Evolutionary conservation across 2,888 invertebrate species (phyloP), one percentile per base, ranked within the genome.

Genomic region (Lithophane socia): DNA sequence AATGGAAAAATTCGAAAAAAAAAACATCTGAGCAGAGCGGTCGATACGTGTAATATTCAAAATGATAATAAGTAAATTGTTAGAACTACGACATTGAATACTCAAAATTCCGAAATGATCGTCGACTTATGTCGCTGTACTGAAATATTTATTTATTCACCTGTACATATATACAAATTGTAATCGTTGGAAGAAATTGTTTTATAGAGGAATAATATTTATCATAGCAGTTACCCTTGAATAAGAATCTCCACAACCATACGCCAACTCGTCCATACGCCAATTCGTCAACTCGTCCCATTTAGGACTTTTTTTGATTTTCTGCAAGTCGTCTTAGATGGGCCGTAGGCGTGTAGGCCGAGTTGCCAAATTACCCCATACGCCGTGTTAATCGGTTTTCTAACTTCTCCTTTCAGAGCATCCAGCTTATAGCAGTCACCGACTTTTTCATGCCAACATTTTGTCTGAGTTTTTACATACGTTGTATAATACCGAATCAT

Each of bases 401-500:
- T 4, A 54, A 7, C 1, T 13, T 29, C 7, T 49, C 8, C 13
- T 24, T 66, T 44, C 5, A 5, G 24, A 44, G 29, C 49, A 52
- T n/a, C 42, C 68, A 44, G 42, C 21, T n/a, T 21, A 47, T 21
- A 16, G 5, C 52, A 47, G 54, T 21, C 10, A 24, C 21, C 37
- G 44, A 77, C 18, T 49, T 73, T 42, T 29, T 44, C 37, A 24
- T 13, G 5, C 8, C 13, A 54, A 8, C 21, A 56, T 49, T 73
- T 56, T 49, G 3, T 29, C 21, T 24, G 2, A 77, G 3, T 47
- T 37, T 64, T 61, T 49, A 44, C 12, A 66, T 37, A 74, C 44
- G 47, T 44, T 24, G 13, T 56, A 18, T 61, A 29, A 58, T 29
- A 47, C 37, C 37, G 52, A 66, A 65, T 69, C 65, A 83, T 83